Evolutionary conservation across 1,140 invertebrate genomes (phyloP), one percentile per base, ranked within the genome.

Genomic region (Bombus consobrinus): DNA sequence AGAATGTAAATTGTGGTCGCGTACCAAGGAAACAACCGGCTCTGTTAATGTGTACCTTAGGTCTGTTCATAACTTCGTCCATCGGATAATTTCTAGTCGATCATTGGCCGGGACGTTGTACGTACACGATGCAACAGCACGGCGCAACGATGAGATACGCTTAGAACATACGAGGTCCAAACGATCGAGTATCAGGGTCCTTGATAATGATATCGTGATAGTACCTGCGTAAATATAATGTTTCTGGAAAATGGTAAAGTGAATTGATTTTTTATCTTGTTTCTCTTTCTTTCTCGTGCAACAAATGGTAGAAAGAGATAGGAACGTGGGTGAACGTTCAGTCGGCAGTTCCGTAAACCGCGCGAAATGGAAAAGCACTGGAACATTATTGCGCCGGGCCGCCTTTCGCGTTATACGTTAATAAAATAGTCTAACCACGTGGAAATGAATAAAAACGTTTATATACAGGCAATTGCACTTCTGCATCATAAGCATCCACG

Each of bases 1-100:
- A 90, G 88, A 93, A 92, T 90, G 91, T 92, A 93, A 93, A 92
- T 92, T 89, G 80, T 25, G 68, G 32, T 72, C 82, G 73, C n/a
- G 71, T 43, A 41, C 82, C 34, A 25, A 57, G 62, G 57, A 86
- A 86, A 86, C 72, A 81, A 71, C 73, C 81, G 41, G 22, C 32
- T 28, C 18, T 3, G n/a, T 84, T 79, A 68, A 79, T 78, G 32
- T 59, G 18, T 43, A 64, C 68, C 41, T 28, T 72, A 57, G 22
- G 34, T 47, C 37, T n/a, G 43, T 13, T 57, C 34, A 75, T 68
- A 83, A 64, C 79, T 79, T 73, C 57, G 66, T 37, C 12, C 37
- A 39, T 13, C 15, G 22, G 43, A 43, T 73, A 80, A 85, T 73
- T 64, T 34, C 57, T 53, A 22, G 53, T 43, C 34, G 41, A 8